Evolutionary conservation across 1,140 invertebrate species (phyloP), one percentile per base, ranked within the genome.

Genomic region (Cecropterus lyciades): DNA sequence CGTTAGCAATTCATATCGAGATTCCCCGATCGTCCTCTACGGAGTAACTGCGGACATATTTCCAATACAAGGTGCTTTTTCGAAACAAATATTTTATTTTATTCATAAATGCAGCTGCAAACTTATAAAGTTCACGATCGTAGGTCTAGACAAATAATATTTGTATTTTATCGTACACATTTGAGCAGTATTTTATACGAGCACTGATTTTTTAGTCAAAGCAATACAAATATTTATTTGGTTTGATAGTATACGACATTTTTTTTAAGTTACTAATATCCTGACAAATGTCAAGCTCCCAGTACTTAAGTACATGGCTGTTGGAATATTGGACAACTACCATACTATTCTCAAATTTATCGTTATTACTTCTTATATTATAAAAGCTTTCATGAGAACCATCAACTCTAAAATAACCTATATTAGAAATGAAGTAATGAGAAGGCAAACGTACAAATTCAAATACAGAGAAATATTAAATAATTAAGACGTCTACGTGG

Each of bases 41-140:
- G 16, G 30, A 40, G 51, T 37, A 45, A 27, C 46, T 20, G 30
- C 15, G 15, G 46, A 62, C 46, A 51, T 60, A 3, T 62, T 60
- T 62, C 46, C 59, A 62, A 51, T 62, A 62, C 20, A 62, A 40
- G 30, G 10, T 55, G 33, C 13, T 43, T 24, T 15, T 37, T 51
- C n/a, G 16, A 37, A 49, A 62, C 48, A 20, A 62, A 62, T 55
- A 51, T 40, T 62, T 62, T 40, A 51, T 51, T 62, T 49, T 62
- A 62, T 51, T 62, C 16, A 20, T n/a, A 62, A 49, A 17, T 49
- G 59, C 59, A 62, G 45, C 59, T 62, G 59, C 59, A 51, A 51
- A 15, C 46, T 51, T 51, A 51, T 62, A 62, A 62, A 62, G 45
- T 49, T 62, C 45, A 62, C 59, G 59, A 62, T 40, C 59, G 45